phyloP scores from a whole-genome alignment of 2,113 vertebrate species.

The Empidonax traillii region DNA sequence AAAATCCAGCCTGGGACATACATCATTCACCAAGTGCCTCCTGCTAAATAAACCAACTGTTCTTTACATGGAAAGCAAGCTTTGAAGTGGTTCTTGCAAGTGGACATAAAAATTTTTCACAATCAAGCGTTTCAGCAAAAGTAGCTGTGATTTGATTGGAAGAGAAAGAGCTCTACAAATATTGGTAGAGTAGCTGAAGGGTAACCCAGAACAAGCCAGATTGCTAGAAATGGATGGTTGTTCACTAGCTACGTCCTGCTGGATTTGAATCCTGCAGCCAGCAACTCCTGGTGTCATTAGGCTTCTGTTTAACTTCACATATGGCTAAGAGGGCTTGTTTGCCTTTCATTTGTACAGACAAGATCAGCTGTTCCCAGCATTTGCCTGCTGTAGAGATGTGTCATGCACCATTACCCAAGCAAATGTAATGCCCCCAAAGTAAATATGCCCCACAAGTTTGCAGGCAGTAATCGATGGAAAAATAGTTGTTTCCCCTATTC shows the following conservation, averaged over 20 bases:
- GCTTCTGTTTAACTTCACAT: conserved; percentile 22
- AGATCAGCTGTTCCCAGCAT: conserved; percentile 45
- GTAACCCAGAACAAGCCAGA: conserved; percentile 3
- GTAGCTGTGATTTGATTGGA: neutral
- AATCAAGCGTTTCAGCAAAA: neutral
- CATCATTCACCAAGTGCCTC: neutral
- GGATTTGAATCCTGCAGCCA: neutral
- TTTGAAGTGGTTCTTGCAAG: neutral
- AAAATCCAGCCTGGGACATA: too few species aligned
- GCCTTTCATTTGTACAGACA: conserved; percentile 55
- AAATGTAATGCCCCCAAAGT: conserved; percentile 74
- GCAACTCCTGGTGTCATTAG: conserved; percentile 34
- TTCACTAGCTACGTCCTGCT: conserved; percentile 67
- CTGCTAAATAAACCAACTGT: neutral
- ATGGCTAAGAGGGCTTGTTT: conserved; percentile 52
- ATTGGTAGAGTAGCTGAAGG: neutral
- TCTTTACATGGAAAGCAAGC: neutral
- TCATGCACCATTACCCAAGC: conserved; percentile 74
- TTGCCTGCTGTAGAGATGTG: conserved; percentile 64
- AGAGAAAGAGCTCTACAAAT: neutral
- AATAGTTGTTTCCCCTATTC: conserved; percentile 76
- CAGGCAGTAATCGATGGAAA: conserved; percentile 69
- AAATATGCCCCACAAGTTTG: conserved; percentile 64
- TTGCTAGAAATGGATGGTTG: conserved; percentile 43
- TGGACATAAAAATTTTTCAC: neutral